phyloP scores from a whole-genome alignment of 2,113 vertebrate genomes.

The Mustela lutreola region DNA sequence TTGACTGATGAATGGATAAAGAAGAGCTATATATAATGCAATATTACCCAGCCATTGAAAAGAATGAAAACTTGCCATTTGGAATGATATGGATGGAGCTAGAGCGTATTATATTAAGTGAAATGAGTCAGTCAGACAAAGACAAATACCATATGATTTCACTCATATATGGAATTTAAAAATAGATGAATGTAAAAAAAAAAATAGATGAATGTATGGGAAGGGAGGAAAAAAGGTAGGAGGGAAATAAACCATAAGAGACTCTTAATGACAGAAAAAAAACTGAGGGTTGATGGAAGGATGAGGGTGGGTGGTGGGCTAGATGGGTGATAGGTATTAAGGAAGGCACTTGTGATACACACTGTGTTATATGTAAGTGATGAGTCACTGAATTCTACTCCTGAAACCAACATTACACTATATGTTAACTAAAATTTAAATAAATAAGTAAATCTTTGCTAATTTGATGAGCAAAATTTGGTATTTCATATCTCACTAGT shows the following conservation, averaged over 20 bases:
- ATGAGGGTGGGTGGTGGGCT: neutral
- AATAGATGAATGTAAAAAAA: neutral
- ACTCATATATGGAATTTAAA: neutral
- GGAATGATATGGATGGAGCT: neutral
- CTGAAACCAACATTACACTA: neutral
- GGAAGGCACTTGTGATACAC: neutral
- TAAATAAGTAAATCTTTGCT: neutral
- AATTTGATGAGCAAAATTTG: conserved; percentile 49
- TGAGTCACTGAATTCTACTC: neutral
- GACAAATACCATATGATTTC: neutral
- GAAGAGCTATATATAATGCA: neutral
- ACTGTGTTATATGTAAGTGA: neutral
- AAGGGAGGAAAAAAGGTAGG: neutral
- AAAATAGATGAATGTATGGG: neutral
- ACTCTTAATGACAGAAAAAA: neutral
- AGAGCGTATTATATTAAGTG: neutral
- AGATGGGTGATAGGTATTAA: neutral
- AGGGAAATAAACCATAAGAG: neutral
- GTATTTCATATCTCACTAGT: neutral
- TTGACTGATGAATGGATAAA: neutral
- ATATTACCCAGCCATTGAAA: neutral
- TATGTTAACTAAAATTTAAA: neutral
- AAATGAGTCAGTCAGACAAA: neutral
- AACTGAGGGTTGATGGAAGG: neutral
- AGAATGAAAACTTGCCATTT: neutral